Base-by-base conservation (phyloP, 2,113 vertebrate genomes). In the Barbus barbus region DNA sequence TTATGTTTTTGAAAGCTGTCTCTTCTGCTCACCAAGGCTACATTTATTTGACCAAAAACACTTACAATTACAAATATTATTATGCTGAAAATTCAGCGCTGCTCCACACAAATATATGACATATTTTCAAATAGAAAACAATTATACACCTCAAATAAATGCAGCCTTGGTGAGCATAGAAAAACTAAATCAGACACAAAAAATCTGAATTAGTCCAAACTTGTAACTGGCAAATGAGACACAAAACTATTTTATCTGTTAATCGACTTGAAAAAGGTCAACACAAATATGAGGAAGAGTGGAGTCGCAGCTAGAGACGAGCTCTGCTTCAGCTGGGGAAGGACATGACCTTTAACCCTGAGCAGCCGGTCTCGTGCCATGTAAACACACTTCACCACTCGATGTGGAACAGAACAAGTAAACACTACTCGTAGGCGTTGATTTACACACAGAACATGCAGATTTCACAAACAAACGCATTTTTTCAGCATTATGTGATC, bases 331-430 rank as follows among this genome's bases (percentile, higher is more conserved):
- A n/a, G n/a, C n/a, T n/a, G n/a, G n/a, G n/a, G n/a, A n/a, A n/a
- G n/a, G n/a, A n/a, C n/a, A n/a, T n/a, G n/a, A n/a, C 60, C 87
- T 87, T 89, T 88, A 36, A 82, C 88, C 85, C 60, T 87, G 63
- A 36, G 33, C 33, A 36, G 33, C 33, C 5, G 4, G 33, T 4
- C 33, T 36, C 5, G 33, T 36, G 33, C 36, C n/a, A n/a, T n/a
- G n/a, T n/a, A n/a, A n/a, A 38, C 36, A 38, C 5, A 22, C 9
- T 51, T 51, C 41, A 51, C 44, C 61, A n/a, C 18, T 46, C 63
- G 1, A 11, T 48, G 44, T 51, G 72, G 3, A 11, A 2, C 3
- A 28, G 16, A 60, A 12, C 7, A 1, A 46, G 18, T 11, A 20
- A 65, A 44, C 24, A 51, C 41, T 22, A 31, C 3, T 13, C 4